Base-by-base conservation (phyloP, 2,888 invertebrate genomes). In the Macroteleia sp. region DNA sequence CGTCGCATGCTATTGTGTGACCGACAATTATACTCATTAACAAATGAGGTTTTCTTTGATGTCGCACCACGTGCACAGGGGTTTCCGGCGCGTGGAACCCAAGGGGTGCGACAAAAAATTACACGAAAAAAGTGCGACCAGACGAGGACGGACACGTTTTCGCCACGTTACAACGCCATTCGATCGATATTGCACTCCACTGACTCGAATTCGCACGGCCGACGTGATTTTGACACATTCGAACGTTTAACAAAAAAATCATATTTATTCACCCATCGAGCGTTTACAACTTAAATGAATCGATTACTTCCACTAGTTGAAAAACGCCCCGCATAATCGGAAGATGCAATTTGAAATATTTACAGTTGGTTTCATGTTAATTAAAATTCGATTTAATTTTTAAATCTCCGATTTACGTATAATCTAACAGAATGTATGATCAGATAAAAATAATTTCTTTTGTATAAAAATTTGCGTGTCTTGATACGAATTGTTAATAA, bases 21-120 rank as follows among this genome's bases (percentile, higher is more conserved):
- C 67, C 75, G 85, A 87, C 89, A 89, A 90, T 89, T 88, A 89
- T 85, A 85, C 86, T 87, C 88, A 87, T 89, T 89, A 89, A 88
- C 88, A 85, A 86, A 86, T 86, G 84, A 64, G n/a, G 83, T 86
- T 79, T 83, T 81, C 88, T 89, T 89, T 89, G 87, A 89, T 83
- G 85, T 85, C 75, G 70, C 56, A 79, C 82, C 85, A 85, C 85
- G 85, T 85, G 84, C 77, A 39, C 64, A 34, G 77, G 66, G 69
- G 77, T 66, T 71, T 41, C 44, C 28, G 44, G 16, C 70, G 66
- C 70, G 71, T 62, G 57, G 39, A 59, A 69, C 36, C 28, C 42
- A 61, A 34, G 44, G 28, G 46, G 30, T 8, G 14, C 48, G 32
- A 30, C 25, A 36, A 61, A 34, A 66, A 20, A 57, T 46, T 12